Base-by-base conservation (phyloP, 1,140 invertebrate genomes). In the Zeugodacus cucurbitae region DNA sequence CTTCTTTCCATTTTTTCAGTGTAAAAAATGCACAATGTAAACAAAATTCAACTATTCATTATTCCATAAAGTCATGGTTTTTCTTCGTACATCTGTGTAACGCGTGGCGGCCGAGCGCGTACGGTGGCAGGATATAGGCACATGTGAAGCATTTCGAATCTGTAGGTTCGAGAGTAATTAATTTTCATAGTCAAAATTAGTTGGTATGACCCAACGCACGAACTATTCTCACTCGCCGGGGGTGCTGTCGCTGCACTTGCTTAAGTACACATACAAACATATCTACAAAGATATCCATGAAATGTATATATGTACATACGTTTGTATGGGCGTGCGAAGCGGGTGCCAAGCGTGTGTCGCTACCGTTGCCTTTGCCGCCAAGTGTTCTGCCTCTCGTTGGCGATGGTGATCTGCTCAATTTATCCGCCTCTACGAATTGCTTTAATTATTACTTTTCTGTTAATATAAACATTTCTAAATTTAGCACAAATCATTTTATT, bases 391-490 rank as follows among this genome's bases (percentile, higher is more conserved):
- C 14, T 22, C n/a, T 48, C n/a, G 58, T 26, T 62, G 58, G 58
- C n/a, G 58, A 5, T 59, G 58, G 20, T 82, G 22, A 10, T 82
- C 44, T 8, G 74, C 74, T 82, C 20, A 82, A 54, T 48, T 82
- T 82, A 48, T 82, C n/a, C n/a, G 74, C 74, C 74, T 82, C 2
- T 54, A 82, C 41, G 74, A 82, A 82, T 82, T 44, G 74, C 20
- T 82, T 82, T 82, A 82, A 82, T 82, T 82, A 82, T 82, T 82
- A 82, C 74, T 82, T 82, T 54, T 29, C 74, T 54, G 44, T 5
- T 82, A 82, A 82, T 82, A 82, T 82, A 82, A 82, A 82, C 74
- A 82, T 48, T 82, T 82, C 74, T 82, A 82, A 82, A 82, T 82
- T 29, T 82, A 82, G 74, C 6, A 29, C 74, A 82, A 82, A 82